Evolutionary conservation across 2,797 vertebrate species (phyloP), one percentile per base, ranked within the genome.

Genomic region (Hippoglossus hippoglossus): DNA sequence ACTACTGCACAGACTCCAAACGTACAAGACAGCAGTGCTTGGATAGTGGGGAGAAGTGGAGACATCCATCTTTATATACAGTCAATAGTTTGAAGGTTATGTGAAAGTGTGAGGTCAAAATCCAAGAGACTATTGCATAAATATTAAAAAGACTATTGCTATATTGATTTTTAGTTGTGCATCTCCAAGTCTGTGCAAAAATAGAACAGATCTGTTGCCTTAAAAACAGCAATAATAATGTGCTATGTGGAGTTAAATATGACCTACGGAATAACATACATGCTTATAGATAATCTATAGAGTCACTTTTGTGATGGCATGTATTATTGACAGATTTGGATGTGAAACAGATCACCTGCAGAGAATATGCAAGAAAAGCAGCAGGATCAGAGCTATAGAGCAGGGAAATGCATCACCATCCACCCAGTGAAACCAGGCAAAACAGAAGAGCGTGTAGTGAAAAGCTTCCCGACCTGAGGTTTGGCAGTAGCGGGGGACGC

Each of bases 381-480:
- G 46, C 25, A 77, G 39, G 53, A 56, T 11, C 1, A 5, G 28
- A 28, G 12, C 16, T 28, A 47, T 34, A 41, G 19, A n/a, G 5
- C 41, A 39, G 12, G 6, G 53, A 31, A 34, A 19, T 19, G 22
- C 21, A 12, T 12, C 31, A 53, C 0, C 19, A 41, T 76, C 28
- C 41, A 73, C 3, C 53, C 13, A 28, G 54, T 25, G 28, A 55
- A 54, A 78, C 10, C 31, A 58, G 52, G 78, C 21, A 56, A 63
- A 56, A 73, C 77, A 34, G 64, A 62, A 3, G 73, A 61, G 55
- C 15, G 31, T 51, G 50, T 28, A 73, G 52, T 61, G 12, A 83
- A 80, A 79, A 75, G 66, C 63, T 67, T 93, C 91, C 97, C 94
- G 95, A 99, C 98, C 98, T 99, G 97, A 89, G 94, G 91, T 67